Evolutionary conservation across 64 coral and sea anemone species (phyloP).

Genomic region (Actinia tenebrosa): DNA sequence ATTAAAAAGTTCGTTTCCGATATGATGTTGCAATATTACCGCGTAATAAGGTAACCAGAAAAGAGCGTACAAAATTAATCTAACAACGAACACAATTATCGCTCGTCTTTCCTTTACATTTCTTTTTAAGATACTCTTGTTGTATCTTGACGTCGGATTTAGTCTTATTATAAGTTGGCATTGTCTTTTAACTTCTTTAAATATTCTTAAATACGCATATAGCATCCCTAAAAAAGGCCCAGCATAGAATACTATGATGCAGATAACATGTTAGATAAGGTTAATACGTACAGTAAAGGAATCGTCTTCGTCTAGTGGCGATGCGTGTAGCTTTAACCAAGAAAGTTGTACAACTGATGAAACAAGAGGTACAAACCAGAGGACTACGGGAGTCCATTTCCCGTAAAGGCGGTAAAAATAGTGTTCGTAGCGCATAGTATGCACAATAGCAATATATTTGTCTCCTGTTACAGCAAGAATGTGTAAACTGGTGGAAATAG

Average conservation of each 20-base stretch:
- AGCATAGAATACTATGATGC: slow-evolving; percentile 10
- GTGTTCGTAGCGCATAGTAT: slow-evolving; percentile 21
- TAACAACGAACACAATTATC: slow-evolving; percentile 4
- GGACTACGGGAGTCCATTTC: background rate
- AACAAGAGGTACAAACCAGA: slow-evolving; percentile 11
- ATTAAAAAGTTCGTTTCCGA: background rate
- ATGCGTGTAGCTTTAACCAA: slow-evolving; percentile 12
- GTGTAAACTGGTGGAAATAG: slow-evolving; percentile 26
- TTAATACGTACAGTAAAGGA: background rate
- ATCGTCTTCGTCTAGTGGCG: background rate
- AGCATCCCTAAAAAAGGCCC: slow-evolving; percentile 20
- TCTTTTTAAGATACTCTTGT: background rate
- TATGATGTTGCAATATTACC: background rate
- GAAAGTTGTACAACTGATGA: slow-evolving; percentile 13
- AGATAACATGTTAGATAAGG: background rate
- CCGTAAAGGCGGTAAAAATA: background rate
- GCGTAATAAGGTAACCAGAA: slow-evolving; percentile 50
- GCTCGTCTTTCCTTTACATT: slow-evolving; percentile 6
- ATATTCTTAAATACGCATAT: slow-evolving; percentile 6
- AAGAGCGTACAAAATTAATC: background rate
- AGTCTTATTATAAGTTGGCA: background rate
- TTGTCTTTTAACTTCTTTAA: slow-evolving; percentile 13
- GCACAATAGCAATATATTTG: slow-evolving; percentile 41
- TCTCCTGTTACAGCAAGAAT: slow-evolving; percentile 41
- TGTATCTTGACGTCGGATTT: background rate